Percentiles rank a stretch among this genome's conserved stretches.
Evolutionary conservation across 2,113 vertebrate species (phyloP).

Genomic region (Tragelaphus strepsiceros): DNA sequence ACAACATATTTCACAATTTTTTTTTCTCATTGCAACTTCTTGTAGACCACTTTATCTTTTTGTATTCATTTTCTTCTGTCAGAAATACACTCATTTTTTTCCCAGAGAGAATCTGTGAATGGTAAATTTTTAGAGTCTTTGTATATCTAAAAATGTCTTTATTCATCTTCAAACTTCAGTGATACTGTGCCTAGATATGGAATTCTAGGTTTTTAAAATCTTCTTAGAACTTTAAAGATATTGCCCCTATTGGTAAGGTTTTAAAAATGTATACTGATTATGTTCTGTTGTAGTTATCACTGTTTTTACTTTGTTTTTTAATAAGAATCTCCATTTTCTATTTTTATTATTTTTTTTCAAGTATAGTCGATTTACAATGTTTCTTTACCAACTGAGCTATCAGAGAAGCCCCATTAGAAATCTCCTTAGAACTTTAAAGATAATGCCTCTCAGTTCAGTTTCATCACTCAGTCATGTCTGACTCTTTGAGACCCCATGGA

Average conservation of each 20-base stretch:
- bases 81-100: not conserved
- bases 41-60: not conserved
- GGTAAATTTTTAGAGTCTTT: not conserved
- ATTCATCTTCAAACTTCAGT: not conserved
- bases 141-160: not conserved
- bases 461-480: fast-evolving
- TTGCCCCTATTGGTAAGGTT: not conserved
- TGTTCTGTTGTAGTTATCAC: not conserved
- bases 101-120: not conserved
- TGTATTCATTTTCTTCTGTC: not conserved
- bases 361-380: not conserved
- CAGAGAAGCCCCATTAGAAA: not conserved
- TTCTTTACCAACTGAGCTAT: not conserved
- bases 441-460: not conserved
- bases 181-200: not conserved
- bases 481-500: not conserved
- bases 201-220: not conserved
- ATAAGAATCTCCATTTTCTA: not conserved
- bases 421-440: not conserved
- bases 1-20: too few relatives aligned
- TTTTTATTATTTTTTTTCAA: not conserved
- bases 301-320: not conserved
- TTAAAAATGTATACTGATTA: not conserved
- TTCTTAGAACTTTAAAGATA: not conserved
- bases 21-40: not conserved